Conservation (phyloP, 2,888 invertebrate species). For the Plusia festucae region DNA sequence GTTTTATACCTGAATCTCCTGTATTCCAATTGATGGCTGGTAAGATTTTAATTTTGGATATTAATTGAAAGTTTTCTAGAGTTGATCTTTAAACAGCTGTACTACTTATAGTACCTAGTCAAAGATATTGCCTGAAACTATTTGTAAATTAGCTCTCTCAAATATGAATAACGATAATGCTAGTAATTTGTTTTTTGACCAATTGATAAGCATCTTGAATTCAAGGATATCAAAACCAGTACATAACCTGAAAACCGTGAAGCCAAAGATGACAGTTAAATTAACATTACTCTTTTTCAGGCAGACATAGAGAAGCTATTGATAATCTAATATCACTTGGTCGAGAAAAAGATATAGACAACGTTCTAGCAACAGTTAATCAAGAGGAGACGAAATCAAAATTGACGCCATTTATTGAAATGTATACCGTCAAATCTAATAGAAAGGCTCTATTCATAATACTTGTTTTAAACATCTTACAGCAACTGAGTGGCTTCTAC, state of each 20-base stretch:
- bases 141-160: too few relatives aligned
- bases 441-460: conserved; percentile 68
- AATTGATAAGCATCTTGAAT: too few relatives aligned
- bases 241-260: not conserved
- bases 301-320: conserved; percentile 58
- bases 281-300: conserved; percentile 53
- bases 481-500: conserved; percentile 69
- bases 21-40: conserved; percentile 66
- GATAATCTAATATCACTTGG: conserved; percentile 61
- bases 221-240: not conserved
- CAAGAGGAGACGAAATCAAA: conserved; percentile 36
- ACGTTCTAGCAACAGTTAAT: conserved; percentile 52
- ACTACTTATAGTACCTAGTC: too few relatives aligned
- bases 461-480: conserved; percentile 60
- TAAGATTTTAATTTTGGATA: conserved; percentile 31
- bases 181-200: too few relatives aligned
- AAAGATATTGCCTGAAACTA: too few relatives aligned
- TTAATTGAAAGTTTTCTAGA: too few relatives aligned
- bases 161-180: too few relatives aligned
- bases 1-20: conserved; percentile 69
- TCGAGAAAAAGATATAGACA: conserved; percentile 64
- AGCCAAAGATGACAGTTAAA: not conserved
- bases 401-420: conserved; percentile 60
- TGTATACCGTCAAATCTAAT: conserved; percentile 66
- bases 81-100: too few relatives aligned